phyloP scores from a whole-genome alignment of 2,113 vertebrate species.

The Zosterops japonicus region DNA sequence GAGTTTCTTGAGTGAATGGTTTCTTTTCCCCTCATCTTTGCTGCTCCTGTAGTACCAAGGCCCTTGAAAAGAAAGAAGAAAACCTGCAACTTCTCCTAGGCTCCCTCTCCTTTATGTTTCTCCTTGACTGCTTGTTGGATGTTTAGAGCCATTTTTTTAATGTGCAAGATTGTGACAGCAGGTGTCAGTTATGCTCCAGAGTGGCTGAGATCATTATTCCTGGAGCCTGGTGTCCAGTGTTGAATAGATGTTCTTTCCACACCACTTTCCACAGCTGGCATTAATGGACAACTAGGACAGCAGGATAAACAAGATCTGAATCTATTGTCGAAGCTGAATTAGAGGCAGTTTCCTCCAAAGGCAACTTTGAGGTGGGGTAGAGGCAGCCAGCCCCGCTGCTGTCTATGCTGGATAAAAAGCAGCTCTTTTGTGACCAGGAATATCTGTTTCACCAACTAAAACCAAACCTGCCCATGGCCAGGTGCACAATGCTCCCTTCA shows the following conservation, averaged over 20 bases:
- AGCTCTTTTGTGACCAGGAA: neutral
- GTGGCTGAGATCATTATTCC: neutral
- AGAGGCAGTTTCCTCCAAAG: neutral
- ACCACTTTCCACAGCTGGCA: neutral
- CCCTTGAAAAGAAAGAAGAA: neutral
- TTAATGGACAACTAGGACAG: neutral
- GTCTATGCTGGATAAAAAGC: neutral
- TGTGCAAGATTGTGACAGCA: neutral
- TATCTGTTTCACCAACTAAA: neutral
- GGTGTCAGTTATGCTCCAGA: constrained; percentile 18
- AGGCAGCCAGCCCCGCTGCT: neutral
- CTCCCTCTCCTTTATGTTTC: neutral
- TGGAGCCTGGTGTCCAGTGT: neutral
- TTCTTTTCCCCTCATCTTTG: neutral
- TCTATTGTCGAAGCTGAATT: neutral
- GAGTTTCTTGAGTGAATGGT: neutral
- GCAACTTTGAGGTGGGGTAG: neutral
- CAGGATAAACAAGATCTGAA: neutral
- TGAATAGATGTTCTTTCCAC: constrained; percentile 5
- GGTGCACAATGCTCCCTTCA: neutral
- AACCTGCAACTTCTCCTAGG: neutral
- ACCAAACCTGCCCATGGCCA: neutral
- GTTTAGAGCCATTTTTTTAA: neutral
- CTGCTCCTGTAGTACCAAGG: neutral
- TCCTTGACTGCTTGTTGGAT: neutral